Conservation (phyloP, 2,797 vertebrate species). For the Aulostomus chinensis region DNA sequence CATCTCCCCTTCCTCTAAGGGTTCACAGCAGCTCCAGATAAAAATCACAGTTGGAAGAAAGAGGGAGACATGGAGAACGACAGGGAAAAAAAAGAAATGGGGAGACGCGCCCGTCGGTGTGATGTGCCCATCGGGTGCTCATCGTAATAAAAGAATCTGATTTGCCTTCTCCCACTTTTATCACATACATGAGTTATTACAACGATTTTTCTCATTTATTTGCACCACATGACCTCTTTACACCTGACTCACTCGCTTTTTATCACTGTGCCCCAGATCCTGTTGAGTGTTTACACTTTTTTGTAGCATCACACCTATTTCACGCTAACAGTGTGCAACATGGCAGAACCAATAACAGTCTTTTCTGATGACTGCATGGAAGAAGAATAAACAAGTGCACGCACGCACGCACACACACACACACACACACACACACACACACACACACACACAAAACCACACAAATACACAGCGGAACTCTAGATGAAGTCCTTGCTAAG, state of each 20-base stretch:
- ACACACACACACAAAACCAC: constrained; percentile 2
- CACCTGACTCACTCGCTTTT: constrained; percentile 41
- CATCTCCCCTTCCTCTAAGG: constrained; percentile 62
- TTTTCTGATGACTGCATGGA: constrained; percentile 7
- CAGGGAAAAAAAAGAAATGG: constrained; percentile 1
- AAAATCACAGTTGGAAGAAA: constrained; percentile 21
- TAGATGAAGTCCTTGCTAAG: constrained; percentile 16
- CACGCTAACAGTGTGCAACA: constrained; percentile 17
- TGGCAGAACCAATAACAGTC: constrained; percentile 5
- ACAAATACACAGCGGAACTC: constrained; percentile 1
- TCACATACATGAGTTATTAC: constrained; percentile 19
- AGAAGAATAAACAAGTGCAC: too few relatives aligned
- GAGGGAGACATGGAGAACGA: constrained; percentile 2
- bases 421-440: neutral
- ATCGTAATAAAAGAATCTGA: too few relatives aligned
- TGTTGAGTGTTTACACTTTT: constrained; percentile 54
- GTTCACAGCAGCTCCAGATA: constrained; percentile 58
- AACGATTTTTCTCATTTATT: constrained; percentile 30
- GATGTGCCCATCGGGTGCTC: constrained; percentile 30
- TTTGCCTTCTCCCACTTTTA: constrained; percentile 40
- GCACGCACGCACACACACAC: constrained; percentile 1
- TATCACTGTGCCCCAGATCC: constrained; percentile 58
- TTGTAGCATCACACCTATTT: neutral
- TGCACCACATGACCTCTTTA: constrained; percentile 45
- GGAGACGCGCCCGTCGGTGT: neutral